Conservation (phyloP, 2,888 invertebrate genomes). For the Malacosoma neustria region DNA sequence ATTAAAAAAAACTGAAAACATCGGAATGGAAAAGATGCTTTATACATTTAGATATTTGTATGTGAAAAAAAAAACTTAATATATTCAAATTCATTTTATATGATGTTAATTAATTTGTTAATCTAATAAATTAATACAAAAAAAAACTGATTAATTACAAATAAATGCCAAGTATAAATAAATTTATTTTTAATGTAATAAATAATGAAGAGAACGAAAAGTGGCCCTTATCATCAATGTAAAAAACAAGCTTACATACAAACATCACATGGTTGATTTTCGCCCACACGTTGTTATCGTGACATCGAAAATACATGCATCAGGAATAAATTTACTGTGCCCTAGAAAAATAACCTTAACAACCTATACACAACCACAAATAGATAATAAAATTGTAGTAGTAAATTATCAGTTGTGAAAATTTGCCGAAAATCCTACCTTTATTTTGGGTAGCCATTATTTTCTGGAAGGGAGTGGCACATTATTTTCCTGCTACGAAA, state of each 20-base stretch:
- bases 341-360: slow-evolving; percentile 23
- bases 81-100: no score
- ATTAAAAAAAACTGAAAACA: no score
- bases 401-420: slow-evolving; percentile 4
- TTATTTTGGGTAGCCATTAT: slow-evolving; percentile 65
- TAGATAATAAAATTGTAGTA: slow-evolving; percentile 1
- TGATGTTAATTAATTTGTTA: no score
- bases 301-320: slow-evolving; percentile 36
- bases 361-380: slow-evolving; percentile 20
- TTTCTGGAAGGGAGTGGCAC: slow-evolving; percentile 35
- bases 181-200: no score
- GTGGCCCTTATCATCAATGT: slow-evolving; percentile 37
- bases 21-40: no score
- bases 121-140: no score
- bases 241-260: slow-evolving; percentile 46
- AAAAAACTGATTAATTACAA: no score
- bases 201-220: slow-evolving; percentile 13
- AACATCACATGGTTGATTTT: slow-evolving; percentile 50
- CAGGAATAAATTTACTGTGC: slow-evolving; percentile 24
- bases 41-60: no score
- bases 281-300: slow-evolving; percentile 53
- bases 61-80: no score
- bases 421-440: slow-evolving; percentile 33
- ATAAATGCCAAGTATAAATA: no score
- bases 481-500: slow-evolving; percentile 38